Evolutionary conservation across 2,113 vertebrate species (phyloP).

Genomic region (Gallinago paraguaiae): DNA sequence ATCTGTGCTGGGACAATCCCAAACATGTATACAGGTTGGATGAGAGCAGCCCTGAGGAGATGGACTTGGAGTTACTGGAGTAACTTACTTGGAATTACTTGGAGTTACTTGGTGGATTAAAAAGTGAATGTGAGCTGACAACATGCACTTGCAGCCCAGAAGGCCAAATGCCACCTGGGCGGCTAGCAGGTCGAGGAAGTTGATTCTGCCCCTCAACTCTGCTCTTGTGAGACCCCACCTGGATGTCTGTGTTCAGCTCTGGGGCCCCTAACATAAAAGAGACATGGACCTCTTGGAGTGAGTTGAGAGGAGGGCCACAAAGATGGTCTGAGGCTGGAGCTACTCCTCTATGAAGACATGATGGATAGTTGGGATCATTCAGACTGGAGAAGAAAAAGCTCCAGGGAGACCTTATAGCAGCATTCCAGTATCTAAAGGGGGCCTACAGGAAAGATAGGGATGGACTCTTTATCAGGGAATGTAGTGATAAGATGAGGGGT

Average conservation of each 20-base stretch:
- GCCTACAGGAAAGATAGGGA: not conserved
- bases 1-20: accelerated
- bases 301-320: no score
- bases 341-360: not conserved
- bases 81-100: not conserved
- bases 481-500: not conserved
- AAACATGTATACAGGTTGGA: not conserved
- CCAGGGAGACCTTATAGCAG: not conserved
- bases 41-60: not conserved
- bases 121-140: not conserved
- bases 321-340: not conserved
- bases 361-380: not conserved
- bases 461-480: no score
- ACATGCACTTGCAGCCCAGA: not conserved
- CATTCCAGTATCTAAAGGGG: not conserved
- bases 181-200: not conserved
- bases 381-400: not conserved
- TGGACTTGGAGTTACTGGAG: not conserved
- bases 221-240: no score
- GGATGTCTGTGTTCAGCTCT: not conserved
- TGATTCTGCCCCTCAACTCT: not conserved
- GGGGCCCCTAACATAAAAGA: not conserved
- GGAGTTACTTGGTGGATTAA: no score
- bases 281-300: not conserved
- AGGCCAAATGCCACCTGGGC: accelerated